Percentiles rank a stretch among this genome's conserved stretches.
phyloP scores from a whole-genome alignment of 2,113 vertebrate species.

The Paracanthobrama guichenoti region DNA sequence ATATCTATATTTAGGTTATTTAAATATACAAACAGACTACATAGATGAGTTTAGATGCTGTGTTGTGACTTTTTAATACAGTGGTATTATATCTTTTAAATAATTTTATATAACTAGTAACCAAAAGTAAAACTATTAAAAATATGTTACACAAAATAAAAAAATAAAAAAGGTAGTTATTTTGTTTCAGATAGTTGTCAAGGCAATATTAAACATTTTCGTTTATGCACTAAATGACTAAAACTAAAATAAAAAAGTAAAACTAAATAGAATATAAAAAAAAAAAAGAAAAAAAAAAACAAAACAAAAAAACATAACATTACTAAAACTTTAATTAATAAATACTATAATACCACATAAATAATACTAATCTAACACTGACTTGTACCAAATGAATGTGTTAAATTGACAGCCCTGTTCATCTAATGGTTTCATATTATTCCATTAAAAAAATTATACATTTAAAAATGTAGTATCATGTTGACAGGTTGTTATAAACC shows the following conservation, averaged over 20 bases:
- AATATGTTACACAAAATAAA: not conserved
- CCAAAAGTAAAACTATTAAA: not conserved
- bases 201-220: too few species aligned
- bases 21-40: not conserved
- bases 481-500: not conserved
- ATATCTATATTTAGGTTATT: not conserved
- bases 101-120: too few species aligned
- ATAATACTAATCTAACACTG: not conserved
- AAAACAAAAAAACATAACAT: not conserved
- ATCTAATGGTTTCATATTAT: not conserved
- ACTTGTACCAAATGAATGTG: not conserved
- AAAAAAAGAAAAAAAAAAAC: not conserved
- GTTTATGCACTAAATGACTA: not conserved
- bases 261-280: not conserved
- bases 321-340: not conserved
- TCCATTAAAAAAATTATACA: not conserved
- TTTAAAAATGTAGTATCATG: not conserved
- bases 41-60: not conserved
- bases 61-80: not conserved
- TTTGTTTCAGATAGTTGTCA: too few species aligned
- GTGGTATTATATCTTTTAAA: too few species aligned
- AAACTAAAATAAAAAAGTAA: not conserved
- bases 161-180: not conserved
- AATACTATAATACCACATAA: not conserved
- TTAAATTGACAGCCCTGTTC: not conserved